A percentile compares a stretch with the other conserved stretches of the same genome.
phyloP scores from a whole-genome alignment of 1,140 invertebrate species.

The Cheumatopsyche charites region DNA sequence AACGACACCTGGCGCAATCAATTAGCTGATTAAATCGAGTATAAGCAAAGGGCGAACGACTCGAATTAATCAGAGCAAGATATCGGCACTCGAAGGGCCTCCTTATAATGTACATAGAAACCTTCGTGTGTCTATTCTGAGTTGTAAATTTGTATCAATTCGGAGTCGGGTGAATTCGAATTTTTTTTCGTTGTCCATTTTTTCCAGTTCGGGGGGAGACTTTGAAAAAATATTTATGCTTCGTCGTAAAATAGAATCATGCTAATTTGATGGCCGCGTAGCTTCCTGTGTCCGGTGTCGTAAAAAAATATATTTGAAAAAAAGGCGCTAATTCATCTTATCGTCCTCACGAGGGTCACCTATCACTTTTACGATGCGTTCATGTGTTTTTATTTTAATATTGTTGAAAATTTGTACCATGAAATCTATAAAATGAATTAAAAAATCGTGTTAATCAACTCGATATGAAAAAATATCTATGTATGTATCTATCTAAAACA shows the following conservation, averaged over 20 bases:
- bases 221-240: neutral
- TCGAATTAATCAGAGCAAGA: constrained; percentile 27
- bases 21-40: constrained; percentile 32
- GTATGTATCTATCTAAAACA: too few relatives aligned
- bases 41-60: constrained; percentile 22
- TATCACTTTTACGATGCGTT: neutral
- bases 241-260: constrained; percentile 25
- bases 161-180: neutral
- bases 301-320: constrained; percentile 19
- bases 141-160: constrained; percentile 25
- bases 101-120: too few relatives aligned
- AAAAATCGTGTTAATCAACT: too few relatives aligned
- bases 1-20: constrained; percentile 27
- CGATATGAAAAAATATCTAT: too few relatives aligned
- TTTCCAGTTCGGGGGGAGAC: too few relatives aligned
- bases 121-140: neutral
- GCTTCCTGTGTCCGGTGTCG: constrained; percentile 26
- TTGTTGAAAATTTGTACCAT: too few relatives aligned
- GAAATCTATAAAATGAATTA: too few relatives aligned
- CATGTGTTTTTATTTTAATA: neutral
- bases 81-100: neutral
- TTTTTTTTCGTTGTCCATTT: constrained; percentile 1
- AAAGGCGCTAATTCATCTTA: constrained; percentile 32
- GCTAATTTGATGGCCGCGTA: constrained; percentile 26
- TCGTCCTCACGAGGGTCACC: neutral